These are phyloP conservation scores for Machimus rusticus DNA, from an alignment of 2,888 invertebrate species.

Conservation along the genomic window DNA sequence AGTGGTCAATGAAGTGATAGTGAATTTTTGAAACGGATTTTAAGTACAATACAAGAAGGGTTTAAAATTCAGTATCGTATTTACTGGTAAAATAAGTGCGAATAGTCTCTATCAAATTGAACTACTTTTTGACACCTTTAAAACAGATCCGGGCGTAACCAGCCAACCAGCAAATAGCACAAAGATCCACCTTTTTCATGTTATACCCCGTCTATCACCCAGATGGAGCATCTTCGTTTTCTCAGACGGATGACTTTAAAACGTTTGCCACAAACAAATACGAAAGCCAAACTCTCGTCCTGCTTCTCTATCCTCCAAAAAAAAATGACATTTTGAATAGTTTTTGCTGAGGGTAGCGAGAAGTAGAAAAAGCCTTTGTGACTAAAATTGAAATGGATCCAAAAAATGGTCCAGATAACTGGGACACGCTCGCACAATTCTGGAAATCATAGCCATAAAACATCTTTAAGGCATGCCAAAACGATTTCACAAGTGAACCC, in stretches of 20 bases:
- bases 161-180: not conserved
- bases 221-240: not conserved
- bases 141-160: not conserved
- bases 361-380: not conserved
- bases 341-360: not conserved
- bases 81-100: too few relatives aligned
- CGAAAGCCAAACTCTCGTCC: not conserved
- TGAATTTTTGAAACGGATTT: too few relatives aligned
- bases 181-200: not conserved
- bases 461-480: slow-evolving; percentile 21
- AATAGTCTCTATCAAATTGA: not conserved
- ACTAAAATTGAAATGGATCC: not conserved
- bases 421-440: not conserved
- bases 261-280: not conserved
- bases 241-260: not conserved
- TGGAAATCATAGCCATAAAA: not conserved
- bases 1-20: too few relatives aligned
- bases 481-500: not conserved
- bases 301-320: not conserved
- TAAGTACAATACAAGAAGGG: too few relatives aligned
- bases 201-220: not conserved
- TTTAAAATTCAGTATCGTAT: too few relatives aligned
- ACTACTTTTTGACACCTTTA: not conserved
- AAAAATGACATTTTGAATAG: not conserved
- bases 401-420: not conserved